Evolutionary conservation across 2,888 invertebrate genomes (phyloP).

Genomic region (Xylota segnis): DNA sequence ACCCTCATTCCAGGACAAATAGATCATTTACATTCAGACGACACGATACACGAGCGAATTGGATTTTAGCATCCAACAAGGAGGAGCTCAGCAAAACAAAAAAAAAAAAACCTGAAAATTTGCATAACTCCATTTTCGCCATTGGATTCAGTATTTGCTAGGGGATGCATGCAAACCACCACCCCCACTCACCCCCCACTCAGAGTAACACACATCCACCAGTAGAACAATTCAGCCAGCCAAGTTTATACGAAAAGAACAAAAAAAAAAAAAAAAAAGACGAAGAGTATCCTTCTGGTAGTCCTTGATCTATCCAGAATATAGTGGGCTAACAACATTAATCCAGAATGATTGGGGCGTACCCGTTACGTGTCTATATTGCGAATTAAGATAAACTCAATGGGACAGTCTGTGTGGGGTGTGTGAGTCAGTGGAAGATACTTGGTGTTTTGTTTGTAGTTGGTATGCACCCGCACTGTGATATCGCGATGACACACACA

Average conservation of each 20-base stretch:
- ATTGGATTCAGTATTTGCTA: constrained; percentile 39
- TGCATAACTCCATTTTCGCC: constrained; percentile 75
- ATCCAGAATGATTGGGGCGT: constrained; percentile 75
- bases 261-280: background rate
- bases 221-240: constrained; percentile 40
- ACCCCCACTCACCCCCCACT: background rate
- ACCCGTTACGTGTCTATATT: constrained; percentile 76
- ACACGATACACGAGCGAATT: constrained; percentile 71
- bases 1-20: constrained; percentile 51
- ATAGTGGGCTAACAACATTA: constrained; percentile 74
- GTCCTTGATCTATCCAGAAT: constrained; percentile 72
- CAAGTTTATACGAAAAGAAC: constrained; percentile 37
- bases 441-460: constrained; percentile 23
- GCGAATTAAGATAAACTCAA: constrained; percentile 75
- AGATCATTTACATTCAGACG: constrained; percentile 76
- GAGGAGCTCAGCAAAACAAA: constrained; percentile 4
- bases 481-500: constrained; percentile 28
- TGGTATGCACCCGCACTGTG: constrained; percentile 31
- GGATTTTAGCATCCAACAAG: constrained; percentile 61
- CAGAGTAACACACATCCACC: constrained; percentile 16
- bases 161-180: constrained; percentile 5
- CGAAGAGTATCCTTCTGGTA: constrained; percentile 50
- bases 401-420: constrained; percentile 51
- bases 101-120: constrained; percentile 46
- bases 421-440: constrained; percentile 35